These are phyloP conservation scores for Prunella fulvescens DNA, from an alignment of 2,113 vertebrate genomes.

Conservation along the genomic window DNA sequence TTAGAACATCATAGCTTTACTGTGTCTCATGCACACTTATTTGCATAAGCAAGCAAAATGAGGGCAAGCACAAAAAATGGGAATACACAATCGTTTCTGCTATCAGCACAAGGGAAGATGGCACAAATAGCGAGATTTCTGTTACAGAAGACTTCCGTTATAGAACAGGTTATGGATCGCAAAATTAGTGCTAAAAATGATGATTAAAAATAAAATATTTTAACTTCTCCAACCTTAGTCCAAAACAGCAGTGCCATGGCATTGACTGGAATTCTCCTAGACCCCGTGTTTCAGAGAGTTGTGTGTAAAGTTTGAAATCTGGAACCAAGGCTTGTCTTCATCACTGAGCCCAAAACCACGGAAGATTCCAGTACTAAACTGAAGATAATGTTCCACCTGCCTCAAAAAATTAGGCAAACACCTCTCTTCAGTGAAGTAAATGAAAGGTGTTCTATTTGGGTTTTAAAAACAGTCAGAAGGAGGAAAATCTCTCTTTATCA, in stretches of 20 bases:
- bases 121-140: not conserved
- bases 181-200: not conserved
- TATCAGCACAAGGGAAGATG: not conserved
- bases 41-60: not conserved
- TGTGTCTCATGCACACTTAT: not conserved
- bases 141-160: not conserved
- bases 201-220: not conserved
- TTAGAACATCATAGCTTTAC: not conserved
- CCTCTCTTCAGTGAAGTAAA: not conserved
- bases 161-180: not conserved
- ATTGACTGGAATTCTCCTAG: not conserved
- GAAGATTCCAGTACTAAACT: not conserved
- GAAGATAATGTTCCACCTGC: not conserved
- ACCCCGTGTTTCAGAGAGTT: rapidly evolving
- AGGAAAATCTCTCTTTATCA: not conserved
- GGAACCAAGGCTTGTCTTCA: not conserved
- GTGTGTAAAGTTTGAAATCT: not conserved
- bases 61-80: not conserved
- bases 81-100: not conserved
- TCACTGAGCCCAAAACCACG: not conserved
- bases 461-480: not conserved
- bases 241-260: not conserved
- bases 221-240: not conserved
- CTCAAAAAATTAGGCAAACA: not conserved
- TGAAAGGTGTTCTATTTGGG: not conserved